A percentile compares a stretch with the other conserved stretches of the same genome.
These are phyloP conservation scores for Resseliella maxima DNA, from an alignment of 2,888 invertebrate species.

Conservation along the genomic window DNA sequence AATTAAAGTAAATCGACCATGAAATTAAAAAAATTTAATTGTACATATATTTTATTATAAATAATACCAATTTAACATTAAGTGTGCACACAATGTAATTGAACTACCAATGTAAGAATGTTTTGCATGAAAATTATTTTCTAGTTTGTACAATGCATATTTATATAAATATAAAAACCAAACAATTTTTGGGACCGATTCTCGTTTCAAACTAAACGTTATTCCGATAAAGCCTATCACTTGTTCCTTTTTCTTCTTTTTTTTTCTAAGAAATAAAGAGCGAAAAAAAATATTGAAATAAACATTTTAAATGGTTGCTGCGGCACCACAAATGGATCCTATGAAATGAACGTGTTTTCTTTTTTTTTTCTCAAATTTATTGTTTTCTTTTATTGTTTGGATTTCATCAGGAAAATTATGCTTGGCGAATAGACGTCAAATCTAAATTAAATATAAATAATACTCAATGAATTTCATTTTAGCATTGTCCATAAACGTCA, in stretches of 20 bases:
- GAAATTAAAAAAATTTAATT: not conserved
- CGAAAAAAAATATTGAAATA: no score
- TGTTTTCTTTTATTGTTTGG: no score
- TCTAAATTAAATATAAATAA: no score
- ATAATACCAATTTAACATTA: not conserved
- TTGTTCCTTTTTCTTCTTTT: conserved; percentile 1
- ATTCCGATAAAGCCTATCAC: not conserved
- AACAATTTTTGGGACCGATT: not conserved
- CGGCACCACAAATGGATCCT: no score
- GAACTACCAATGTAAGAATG: not conserved
- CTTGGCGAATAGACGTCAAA: no score
- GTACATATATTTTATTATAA: not conserved
- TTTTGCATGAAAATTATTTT: conserved; percentile 14
- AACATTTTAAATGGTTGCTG: no score
- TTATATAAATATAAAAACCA: not conserved
- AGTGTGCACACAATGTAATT: not conserved
- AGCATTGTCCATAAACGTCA: no score
- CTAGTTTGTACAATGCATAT: not conserved
- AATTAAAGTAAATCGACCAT: not conserved
- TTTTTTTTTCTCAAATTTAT: no score
- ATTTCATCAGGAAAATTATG: no score
- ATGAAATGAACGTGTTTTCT: no score
- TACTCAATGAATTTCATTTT: no score
- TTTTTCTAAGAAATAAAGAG: no score
- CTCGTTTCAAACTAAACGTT: not conserved